Evolutionary conservation across 2,113 vertebrate genomes (phyloP).

Genomic region (Anguilla rostrata): DNA sequence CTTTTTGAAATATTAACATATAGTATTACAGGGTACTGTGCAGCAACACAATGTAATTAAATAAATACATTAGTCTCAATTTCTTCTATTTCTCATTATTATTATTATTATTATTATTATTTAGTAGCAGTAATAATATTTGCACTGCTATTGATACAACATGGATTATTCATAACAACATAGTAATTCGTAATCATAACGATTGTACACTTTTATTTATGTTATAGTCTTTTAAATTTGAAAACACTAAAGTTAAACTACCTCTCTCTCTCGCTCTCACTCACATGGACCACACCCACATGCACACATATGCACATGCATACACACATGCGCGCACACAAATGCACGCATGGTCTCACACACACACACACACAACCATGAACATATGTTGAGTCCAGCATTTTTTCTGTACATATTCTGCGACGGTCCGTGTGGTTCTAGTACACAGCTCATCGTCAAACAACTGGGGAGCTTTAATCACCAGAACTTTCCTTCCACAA

Average conservation of each 20-base stretch:
- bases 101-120: neutral
- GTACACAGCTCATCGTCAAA: neutral
- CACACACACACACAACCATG: neutral
- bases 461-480: neutral
- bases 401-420: too few species aligned
- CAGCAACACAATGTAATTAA: neutral
- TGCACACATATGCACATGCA: too few species aligned
- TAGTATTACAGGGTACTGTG: neutral
- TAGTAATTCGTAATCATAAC: too few species aligned
- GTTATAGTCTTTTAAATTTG: too few species aligned
- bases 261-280: neutral
- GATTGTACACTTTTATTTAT: too few species aligned
- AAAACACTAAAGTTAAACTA: neutral
- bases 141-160: too few species aligned
- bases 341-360: too few species aligned
- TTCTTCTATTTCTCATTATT: neutral
- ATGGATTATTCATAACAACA: too few species aligned
- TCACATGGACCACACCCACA: too few species aligned
- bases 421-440: too few species aligned
- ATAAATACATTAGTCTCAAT: neutral
- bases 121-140: too few species aligned
- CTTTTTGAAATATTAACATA: conserved; percentile 9
- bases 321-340: too few species aligned
- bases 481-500: neutral
- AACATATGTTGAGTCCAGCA: neutral